Evolutionary conservation across 2,797 vertebrate species (phyloP).

Genomic region (Dromococcyx pavoninus): DNA sequence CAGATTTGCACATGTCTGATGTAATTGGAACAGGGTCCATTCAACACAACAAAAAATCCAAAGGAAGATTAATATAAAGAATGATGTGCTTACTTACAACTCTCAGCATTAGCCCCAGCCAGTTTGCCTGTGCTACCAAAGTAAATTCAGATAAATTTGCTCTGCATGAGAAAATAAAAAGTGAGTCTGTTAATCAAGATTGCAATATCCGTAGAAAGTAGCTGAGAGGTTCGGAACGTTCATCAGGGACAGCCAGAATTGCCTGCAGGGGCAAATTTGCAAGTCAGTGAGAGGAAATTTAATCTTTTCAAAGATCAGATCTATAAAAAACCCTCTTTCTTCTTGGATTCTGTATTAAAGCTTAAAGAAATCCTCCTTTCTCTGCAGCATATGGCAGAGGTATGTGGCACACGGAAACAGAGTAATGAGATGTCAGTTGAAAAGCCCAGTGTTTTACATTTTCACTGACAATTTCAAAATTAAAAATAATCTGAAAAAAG

Average conservation of each 20-base stretch:
- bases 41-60: not conserved
- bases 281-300: slow-evolving; percentile 64
- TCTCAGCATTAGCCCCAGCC: slow-evolving; percentile 77
- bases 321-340: slow-evolving; percentile 62
- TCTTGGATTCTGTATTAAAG: slow-evolving; percentile 36
- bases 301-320: slow-evolving; percentile 64
- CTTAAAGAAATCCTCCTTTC: slow-evolving; percentile 58
- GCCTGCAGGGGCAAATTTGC: slow-evolving; percentile 59
- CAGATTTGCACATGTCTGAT: not conserved
- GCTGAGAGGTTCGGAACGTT: slow-evolving; percentile 11
- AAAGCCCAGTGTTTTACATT: not conserved
- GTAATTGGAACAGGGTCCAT: not conserved
- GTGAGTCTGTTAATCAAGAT: slow-evolving; percentile 37
- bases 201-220: slow-evolving; percentile 32
- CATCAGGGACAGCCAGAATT: not conserved
- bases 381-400: slow-evolving; percentile 50
- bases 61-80: not conserved
- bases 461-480: not conserved
- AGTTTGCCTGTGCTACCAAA: slow-evolving; percentile 78
- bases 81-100: slow-evolving; percentile 69
- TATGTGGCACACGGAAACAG: not conserved
- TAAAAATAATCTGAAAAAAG: not conserved
- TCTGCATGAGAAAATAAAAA: slow-evolving; percentile 68
- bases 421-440: not conserved
- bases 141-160: slow-evolving; percentile 83